Evolutionary conservation across 2,113 vertebrate genomes (phyloP), one percentile per base, ranked within the genome.

Genomic region (Antennarius striatus): DNA sequence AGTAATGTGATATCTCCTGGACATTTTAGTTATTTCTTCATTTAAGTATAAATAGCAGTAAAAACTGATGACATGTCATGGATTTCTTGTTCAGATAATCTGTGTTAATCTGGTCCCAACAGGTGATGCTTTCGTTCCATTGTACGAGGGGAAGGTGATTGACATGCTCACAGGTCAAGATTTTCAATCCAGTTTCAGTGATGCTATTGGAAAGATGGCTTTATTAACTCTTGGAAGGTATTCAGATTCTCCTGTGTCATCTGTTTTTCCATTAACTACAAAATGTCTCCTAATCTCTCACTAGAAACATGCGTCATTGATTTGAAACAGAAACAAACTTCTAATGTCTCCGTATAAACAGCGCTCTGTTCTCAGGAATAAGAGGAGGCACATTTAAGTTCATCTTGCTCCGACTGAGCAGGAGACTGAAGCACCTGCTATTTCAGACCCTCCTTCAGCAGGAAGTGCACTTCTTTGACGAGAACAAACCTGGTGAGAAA

Each of bases 151-250:
- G 0, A 83, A 75, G 0, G 84, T 97, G 2, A 92, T 93, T 0
- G 95, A 96, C 80, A 90, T 92, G 80, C 82, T 96, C 22, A 80
- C 90, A 5, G 88, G 77, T 3, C 67, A 92, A 47, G 22, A 56
- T 0, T 30, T 87, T 14, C 61, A 90, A 2, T 43, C 48, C 0
- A 43, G 71, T 76, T 94, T 95, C 28, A 43, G 28, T 17, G 63
- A 28, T 3, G 86, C 92, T 3, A 60, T 96, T 0, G 77, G 43
- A 7, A 45, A 82, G 63, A 90, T 97, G 87, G 86, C 79, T 0
- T 3, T 94, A 10, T 50, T 94, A 60, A 94, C 92, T 42, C 3
- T 93, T 2, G 90, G 88, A 85, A 97, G 96, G 95, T 96, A 79
- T 82, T 82, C 15, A 22, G 49, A 13, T 12, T 9, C 28, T 71